Evolutionary conservation across 1,140 invertebrate genomes (phyloP).

Genomic region (Macrobrachium nipponense): DNA sequence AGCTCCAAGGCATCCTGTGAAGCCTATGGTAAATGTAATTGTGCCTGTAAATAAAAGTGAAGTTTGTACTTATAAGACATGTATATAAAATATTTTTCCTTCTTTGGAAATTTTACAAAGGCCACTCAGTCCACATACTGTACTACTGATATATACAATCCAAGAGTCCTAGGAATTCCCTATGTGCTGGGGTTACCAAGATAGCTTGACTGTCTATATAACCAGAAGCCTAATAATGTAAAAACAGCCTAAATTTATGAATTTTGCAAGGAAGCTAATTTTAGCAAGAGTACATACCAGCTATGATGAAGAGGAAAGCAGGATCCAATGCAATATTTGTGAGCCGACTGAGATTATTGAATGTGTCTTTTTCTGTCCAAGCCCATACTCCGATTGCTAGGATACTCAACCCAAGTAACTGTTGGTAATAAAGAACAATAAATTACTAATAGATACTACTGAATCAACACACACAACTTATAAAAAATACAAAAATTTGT

Average conservation of each 20-base stretch:
- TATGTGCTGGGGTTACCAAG: no score
- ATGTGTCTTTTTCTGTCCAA: slow-evolving; percentile 96
- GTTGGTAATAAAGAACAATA: slow-evolving; percentile 66
- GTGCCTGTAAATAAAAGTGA: slow-evolving; percentile 74
- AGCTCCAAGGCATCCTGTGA: slow-evolving; percentile 97
- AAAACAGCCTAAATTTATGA: no score
- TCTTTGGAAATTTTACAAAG: not conserved
- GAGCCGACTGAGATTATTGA: slow-evolving; percentile 85
- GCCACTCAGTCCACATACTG: no score
- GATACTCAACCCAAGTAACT: slow-evolving; percentile 88
- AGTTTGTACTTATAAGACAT: not conserved
- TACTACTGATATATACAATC: no score
- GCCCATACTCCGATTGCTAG: slow-evolving; percentile 94
- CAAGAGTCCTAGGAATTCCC: no score
- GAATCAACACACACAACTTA: not conserved
- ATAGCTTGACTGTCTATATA: no score
- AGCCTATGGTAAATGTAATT: slow-evolving; percentile 94
- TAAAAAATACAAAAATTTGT: not conserved
- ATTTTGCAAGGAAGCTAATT: not conserved
- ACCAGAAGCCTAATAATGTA: not conserved
- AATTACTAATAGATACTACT: not conserved
- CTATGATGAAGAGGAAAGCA: slow-evolving; percentile 93
- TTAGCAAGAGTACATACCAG: slow-evolving; percentile 75
- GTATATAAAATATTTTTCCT: not conserved
- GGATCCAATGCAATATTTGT: slow-evolving; percentile 88